A percentile compares a stretch with the other conserved stretches of the same genome.
phyloP scores from a whole-genome alignment of 1,140 invertebrate species.

The Hyles euphorbiae region DNA sequence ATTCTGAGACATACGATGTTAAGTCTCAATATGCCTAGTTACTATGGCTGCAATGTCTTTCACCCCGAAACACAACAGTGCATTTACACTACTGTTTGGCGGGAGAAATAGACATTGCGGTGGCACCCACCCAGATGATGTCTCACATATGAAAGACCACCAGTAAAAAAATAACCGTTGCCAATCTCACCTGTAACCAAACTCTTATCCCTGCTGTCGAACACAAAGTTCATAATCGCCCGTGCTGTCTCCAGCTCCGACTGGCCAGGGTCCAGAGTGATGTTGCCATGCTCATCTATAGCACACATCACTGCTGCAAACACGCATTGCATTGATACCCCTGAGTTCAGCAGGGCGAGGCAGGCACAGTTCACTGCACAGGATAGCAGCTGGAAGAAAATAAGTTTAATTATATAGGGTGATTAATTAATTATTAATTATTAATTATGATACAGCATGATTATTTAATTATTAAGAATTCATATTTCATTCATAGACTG shows the following conservation, averaged over 20 bases:
- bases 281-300: constrained; percentile 78
- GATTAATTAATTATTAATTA: not conserved
- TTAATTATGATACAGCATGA: too few relatives aligned
- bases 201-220: constrained; percentile 81
- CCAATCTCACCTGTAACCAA: constrained; percentile 67
- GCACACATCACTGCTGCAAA: constrained; percentile 87
- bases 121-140: too few relatives aligned
- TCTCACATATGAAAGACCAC: too few relatives aligned
- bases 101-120: too few relatives aligned
- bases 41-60: too few relatives aligned
- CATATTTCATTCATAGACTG: too few relatives aligned
- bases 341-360: constrained; percentile 87
- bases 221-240: constrained; percentile 82
- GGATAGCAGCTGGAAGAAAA: constrained; percentile 79
- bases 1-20: too few relatives aligned
- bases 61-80: too few relatives aligned
- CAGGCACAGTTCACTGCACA: constrained; percentile 89
- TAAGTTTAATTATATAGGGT: not conserved
- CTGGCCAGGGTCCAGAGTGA: constrained; percentile 81
- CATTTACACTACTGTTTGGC: too few relatives aligned
- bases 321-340: constrained; percentile 86
- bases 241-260: constrained; percentile 42
- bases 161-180: too few relatives aligned
- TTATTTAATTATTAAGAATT: not conserved
- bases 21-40: too few relatives aligned